Evolutionary conservation across 2,888 invertebrate species (phyloP).

Genomic region (Agrilus biguttatus): DNA sequence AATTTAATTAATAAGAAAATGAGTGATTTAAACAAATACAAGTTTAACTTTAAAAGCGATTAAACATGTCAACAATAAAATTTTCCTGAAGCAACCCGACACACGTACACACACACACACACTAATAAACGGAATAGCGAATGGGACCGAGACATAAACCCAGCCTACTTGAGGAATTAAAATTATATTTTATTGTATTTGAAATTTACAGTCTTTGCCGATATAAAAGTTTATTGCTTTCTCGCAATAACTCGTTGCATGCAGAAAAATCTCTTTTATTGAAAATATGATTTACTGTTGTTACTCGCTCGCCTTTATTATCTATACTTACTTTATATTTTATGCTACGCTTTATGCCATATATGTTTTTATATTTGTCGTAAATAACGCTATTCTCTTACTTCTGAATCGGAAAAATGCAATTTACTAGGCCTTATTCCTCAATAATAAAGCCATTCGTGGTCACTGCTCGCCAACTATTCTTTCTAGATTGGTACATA

Average conservation of each 20-base stretch:
- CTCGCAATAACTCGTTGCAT: constrained; percentile 20
- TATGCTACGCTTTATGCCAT: constrained; percentile 16
- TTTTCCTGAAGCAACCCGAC: too few relatives aligned
- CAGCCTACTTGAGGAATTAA: constrained; percentile 18
- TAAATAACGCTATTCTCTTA: constrained; percentile 13
- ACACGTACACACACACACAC: too few relatives aligned
- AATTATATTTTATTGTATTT: constrained; percentile 25
- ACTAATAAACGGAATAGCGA: constrained; percentile 4
- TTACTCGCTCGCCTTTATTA: constrained; percentile 24
- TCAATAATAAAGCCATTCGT: too few relatives aligned
- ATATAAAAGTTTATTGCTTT: constrained; percentile 27
- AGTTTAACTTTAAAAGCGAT: too few relatives aligned
- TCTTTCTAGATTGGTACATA: too few relatives aligned
- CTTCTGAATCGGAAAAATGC: constrained; percentile 1
- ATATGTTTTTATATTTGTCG: constrained; percentile 19
- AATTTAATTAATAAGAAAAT: too few relatives aligned
- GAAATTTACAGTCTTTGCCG: constrained; percentile 24
- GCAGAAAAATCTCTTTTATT: constrained; percentile 28
- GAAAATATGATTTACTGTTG: constrained; percentile 29
- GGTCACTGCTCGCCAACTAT: too few relatives aligned
- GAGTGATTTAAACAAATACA: too few relatives aligned
- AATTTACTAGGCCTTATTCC: too few relatives aligned
- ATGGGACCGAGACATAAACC: constrained; percentile 10
- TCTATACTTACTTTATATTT: constrained; percentile 11
- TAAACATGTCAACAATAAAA: too few relatives aligned